A percentile compares a stretch with the other conserved stretches of the same genome.
These are phyloP conservation scores for Frankliniella intonsa DNA, from an alignment of 2,888 invertebrate species.

Conservation along the genomic window DNA sequence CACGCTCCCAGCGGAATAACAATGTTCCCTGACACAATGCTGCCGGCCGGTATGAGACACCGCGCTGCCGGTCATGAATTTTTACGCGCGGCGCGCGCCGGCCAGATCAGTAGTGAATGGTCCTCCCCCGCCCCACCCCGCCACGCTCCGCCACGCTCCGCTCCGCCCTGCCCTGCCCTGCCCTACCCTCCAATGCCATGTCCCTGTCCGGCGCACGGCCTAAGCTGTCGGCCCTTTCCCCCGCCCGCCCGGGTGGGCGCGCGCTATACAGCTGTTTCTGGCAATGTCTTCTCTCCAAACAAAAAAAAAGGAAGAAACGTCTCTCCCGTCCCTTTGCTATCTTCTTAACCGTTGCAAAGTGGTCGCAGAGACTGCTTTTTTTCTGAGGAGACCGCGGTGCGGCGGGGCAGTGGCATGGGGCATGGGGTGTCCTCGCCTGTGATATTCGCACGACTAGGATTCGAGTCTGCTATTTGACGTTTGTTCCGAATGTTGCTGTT, in stretches of 20 bases:
- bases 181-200: not conserved
- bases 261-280: no score
- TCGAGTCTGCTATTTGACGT: no score
- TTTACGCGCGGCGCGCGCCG: not conserved
- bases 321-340: not conserved
- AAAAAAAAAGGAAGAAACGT: no score
- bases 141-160: no score
- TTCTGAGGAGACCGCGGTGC: no score
- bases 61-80: not conserved
- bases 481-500: no score
- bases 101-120: not conserved
- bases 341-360: not conserved
- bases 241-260: not conserved
- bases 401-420: no score
- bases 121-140: not conserved
- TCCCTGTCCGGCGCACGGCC: not conserved
- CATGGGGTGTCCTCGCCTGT: no score
- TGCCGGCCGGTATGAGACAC: not conserved
- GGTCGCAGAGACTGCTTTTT: not conserved
- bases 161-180: not conserved
- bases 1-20: not conserved
- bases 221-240: not conserved
- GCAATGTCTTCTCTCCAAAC: no score
- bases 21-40: not conserved
- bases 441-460: no score